Evolutionary conservation across 2,797 vertebrate species (phyloP), one percentile per base, ranked within the genome.

Genomic region (Sebastes matsubarae): DNA sequence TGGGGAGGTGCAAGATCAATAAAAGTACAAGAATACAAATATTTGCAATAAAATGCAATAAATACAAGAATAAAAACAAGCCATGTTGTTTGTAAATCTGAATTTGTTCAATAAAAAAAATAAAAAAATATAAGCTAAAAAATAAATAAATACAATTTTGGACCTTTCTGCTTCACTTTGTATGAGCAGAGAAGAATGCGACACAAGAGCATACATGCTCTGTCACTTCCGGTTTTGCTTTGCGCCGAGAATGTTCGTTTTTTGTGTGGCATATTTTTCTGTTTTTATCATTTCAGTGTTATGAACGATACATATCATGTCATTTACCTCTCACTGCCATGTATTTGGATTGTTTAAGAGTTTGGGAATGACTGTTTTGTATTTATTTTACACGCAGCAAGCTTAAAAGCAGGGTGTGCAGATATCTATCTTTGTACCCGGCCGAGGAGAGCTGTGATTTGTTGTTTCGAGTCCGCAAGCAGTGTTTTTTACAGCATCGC

Each of bases 381-480:
- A 24, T 34, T 57, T 1, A 50, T 42, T 25, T 27, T 57, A 8
- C 6, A 6, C 25, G 30, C 24, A 34, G 29, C 2, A 10, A 34
- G 22, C 2, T 13, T 25, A 12, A 59, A 54, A 22, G 1, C 32
- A 30, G 2, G 2, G 8, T 20, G 29, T 12, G 10, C 20, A 46
- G 10, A 72, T 18, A 75, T 2, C 9, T 4, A 12, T 80, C 77
- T 80, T 68, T 63, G 30, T 68, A 57, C 13, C 1, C 2, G 13
- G 3, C 10, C 50, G 16, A 24, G 65, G n/a, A 14, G 68, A 29
- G 82, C 91, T 58, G 86, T 89, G 89, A 93, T 93, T 92, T 93
- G 77, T 79, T 78, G 52, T 16, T 38, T 42, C n/a, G n/a, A 57
- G 38, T 74, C 25, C 4, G 59, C 61, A 63, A 20, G 8, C 57